Conservation (phyloP, 2,888 invertebrate species). For the Isoperla grammatica region DNA sequence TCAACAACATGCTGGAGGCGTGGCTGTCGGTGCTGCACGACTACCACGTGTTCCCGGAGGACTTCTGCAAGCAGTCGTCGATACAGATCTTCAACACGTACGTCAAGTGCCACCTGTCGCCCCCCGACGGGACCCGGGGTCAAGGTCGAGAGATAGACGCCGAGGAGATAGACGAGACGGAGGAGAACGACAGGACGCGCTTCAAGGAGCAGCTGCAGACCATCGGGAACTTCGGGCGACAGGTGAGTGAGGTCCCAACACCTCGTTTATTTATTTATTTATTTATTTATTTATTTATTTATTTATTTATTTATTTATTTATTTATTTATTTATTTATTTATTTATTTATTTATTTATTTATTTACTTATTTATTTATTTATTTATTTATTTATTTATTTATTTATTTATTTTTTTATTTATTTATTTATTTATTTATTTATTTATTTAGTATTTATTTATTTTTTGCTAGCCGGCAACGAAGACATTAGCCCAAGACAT, state of each 20-base stretch:
- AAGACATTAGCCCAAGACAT: too few species aligned
- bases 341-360: too few species aligned
- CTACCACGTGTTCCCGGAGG: conserved; percentile 42
- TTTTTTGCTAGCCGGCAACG: too few species aligned
- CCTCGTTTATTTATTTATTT: too few species aligned
- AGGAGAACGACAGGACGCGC: conserved; percentile 60
- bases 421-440: too few species aligned
- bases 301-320: neutral
- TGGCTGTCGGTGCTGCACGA: conserved; percentile 57
- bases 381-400: too few species aligned
- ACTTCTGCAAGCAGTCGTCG: conserved; percentile 45
- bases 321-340: neutral
- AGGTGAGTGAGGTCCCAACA: too few species aligned
- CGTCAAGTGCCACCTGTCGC: conserved; percentile 70
- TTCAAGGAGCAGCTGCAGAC: conserved; percentile 68
- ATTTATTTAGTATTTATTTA: too few species aligned
- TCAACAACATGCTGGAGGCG: conserved; percentile 61
- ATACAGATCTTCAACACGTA: conserved; percentile 71
- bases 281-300: conserved; percentile 3
- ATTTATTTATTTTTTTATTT: too few species aligned
- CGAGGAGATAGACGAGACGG: conserved; percentile 56
- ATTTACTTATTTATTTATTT: too few species aligned
- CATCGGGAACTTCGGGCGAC: conserved; percentile 55
- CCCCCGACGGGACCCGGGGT: conserved; percentile 68
- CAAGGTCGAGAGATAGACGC: conserved; percentile 41